A percentile compares a stretch with the other conserved stretches of the same genome.
Conservation (phyloP, 2,797 vertebrate genomes). For the Garrulus glandarius region DNA sequence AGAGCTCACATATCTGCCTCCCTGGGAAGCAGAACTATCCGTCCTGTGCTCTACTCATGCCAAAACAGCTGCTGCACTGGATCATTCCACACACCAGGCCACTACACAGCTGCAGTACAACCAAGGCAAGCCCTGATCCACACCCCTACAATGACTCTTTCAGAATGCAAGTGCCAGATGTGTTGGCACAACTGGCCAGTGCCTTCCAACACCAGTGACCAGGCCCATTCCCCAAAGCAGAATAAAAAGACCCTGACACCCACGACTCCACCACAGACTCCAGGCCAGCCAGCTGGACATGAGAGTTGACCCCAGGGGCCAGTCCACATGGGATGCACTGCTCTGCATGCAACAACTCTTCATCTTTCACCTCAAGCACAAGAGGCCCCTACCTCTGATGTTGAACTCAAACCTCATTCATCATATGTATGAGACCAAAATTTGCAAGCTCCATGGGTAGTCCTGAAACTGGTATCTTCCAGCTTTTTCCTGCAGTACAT, state of each 20-base stretch:
- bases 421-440: neutral
- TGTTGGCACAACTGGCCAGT: neutral
- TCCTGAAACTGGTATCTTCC: neutral
- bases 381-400: neutral
- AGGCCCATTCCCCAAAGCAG: neutral
- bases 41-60: accelerated
- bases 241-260: neutral
- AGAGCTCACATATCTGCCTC: neutral
- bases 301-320: neutral
- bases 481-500: neutral
- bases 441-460: neutral
- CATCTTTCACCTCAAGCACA: neutral
- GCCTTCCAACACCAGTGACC: too few relatives aligned
- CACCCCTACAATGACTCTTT: neutral
- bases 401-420: neutral
- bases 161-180: neutral
- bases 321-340: neutral
- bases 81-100: neutral
- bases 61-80: neutral
- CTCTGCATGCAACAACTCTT: neutral
- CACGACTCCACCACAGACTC: neutral
- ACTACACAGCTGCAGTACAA: neutral
- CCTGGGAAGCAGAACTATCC: neutral
- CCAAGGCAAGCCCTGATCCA: neutral
- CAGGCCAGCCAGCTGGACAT: neutral